These are phyloP conservation scores for Uloborus diversus DNA, from an alignment of 1,140 invertebrate species.

Conservation along the genomic window DNA sequence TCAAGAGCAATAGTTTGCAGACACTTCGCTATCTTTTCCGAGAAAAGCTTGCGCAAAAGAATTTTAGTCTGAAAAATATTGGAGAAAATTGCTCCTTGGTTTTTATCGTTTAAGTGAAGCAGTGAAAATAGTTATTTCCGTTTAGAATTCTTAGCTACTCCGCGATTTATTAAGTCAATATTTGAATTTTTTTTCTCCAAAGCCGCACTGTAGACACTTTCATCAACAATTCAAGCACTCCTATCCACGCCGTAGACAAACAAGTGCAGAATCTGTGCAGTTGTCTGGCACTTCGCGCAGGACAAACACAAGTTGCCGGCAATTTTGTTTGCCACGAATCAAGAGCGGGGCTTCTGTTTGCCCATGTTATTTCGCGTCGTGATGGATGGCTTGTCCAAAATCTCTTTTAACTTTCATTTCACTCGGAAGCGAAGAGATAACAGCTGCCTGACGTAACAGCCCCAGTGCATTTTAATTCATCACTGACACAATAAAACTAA, in stretches of 20 bases:
- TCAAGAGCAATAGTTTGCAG: no score
- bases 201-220: not conserved
- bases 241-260: not conserved
- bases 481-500: no score
- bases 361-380: not conserved
- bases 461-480: no score
- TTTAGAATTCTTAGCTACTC: not conserved
- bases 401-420: conserved; percentile 8
- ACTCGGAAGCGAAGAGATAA: not conserved
- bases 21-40: no score
- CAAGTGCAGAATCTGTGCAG: not conserved
- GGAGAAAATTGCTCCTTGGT: no score
- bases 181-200: not conserved
- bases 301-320: conserved; percentile 12
- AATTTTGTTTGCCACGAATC: conserved; percentile 23
- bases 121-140: conserved; percentile 10
- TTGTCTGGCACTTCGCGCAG: conserved; percentile 13
- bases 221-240: conserved; percentile 11
- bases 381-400: conserved; percentile 8
- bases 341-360: conserved; percentile 6
- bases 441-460: no score
- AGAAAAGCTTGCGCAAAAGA: no score
- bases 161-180: not conserved
- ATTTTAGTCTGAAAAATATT: no score
- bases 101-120: no score